Evolutionary conservation across 92 coral and sea anemone species (phyloP).

Genomic region (Hydrozoanthus gracilis): DNA sequence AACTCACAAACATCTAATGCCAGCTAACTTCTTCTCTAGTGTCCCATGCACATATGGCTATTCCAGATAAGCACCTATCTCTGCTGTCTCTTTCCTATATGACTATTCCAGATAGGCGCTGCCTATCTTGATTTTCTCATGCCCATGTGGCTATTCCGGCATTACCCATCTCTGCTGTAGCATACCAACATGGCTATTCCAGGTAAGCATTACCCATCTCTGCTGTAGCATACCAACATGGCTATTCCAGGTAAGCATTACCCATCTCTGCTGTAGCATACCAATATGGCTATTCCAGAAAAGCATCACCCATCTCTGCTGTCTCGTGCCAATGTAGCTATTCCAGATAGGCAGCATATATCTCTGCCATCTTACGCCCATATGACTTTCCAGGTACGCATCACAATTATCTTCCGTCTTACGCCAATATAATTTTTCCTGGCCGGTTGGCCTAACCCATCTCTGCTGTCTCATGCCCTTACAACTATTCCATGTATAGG

Average conservation of each 20-base stretch:
- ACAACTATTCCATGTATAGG: neutral
- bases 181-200: no score
- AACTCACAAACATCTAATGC: no score
- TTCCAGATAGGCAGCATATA: neutral
- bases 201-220: no score
- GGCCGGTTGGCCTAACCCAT: neutral
- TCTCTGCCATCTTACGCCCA: neutral
- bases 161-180: neutral
- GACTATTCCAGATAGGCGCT: neutral
- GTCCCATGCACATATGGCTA: neutral
- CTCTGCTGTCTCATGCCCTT: neutral
- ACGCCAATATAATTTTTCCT: neutral
- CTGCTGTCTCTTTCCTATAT: neutral
- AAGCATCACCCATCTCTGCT: neutral
- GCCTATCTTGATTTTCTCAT: neutral
- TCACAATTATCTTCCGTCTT: neutral
- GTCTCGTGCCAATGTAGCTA: neutral
- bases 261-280: neutral
- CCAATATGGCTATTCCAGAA: neutral
- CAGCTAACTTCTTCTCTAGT: no score
- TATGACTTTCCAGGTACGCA: neutral
- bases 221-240: no score
- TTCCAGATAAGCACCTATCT: neutral
- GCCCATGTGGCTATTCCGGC: neutral
- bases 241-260: neutral